Base-by-base conservation (phyloP, 2,797 vertebrate species). In the Podargus strigoides region DNA sequence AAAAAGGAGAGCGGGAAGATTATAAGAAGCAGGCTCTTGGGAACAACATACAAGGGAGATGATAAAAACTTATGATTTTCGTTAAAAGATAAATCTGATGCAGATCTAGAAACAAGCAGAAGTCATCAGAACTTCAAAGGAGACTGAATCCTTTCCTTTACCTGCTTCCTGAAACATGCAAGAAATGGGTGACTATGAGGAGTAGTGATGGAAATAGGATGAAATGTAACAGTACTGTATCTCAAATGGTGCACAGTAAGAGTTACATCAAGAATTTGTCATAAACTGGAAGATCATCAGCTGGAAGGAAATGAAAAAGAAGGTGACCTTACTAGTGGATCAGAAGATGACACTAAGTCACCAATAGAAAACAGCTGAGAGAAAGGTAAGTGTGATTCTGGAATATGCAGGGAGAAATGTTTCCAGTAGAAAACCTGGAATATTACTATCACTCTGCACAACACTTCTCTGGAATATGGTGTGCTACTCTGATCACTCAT, bases 361-460 rank as follows among this genome's bases (percentile, higher is more conserved):
- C 27, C 22, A 60, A 26, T 0, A 83, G 28, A 52, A 93, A 64
- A 9, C 49, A 75, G 6, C 9, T 30, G 41, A 75, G 9, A 62
- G 46, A 60, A 85, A 90, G 94, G 96, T 94, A 94, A 84, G 85
- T 84, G 42, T 62, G 14, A 22, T 39, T 93, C 69, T 52, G 58
- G 34, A 75, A 78, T 32, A 58, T 6, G 4, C n/a, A 68, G 28
- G 8, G 18, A 72, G 4, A 85, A 42, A 67, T 24, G 3, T 7
- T 46, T 87, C 44, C 11, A 42, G 16, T 12, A 66, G 39, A 75
- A 66, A 91, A 28, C 4, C 3, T 36, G 58, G 50, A 50, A 55
- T 81, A 50, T 14, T 68, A 9, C 4, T 39, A 26, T 68, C 32
- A 6, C 26, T 70, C 49, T 41, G 11, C 55, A 67, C 30, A 47